Conservation (phyloP, 92 coral and sea anemone genomes). For the Porites evermanni region DNA sequence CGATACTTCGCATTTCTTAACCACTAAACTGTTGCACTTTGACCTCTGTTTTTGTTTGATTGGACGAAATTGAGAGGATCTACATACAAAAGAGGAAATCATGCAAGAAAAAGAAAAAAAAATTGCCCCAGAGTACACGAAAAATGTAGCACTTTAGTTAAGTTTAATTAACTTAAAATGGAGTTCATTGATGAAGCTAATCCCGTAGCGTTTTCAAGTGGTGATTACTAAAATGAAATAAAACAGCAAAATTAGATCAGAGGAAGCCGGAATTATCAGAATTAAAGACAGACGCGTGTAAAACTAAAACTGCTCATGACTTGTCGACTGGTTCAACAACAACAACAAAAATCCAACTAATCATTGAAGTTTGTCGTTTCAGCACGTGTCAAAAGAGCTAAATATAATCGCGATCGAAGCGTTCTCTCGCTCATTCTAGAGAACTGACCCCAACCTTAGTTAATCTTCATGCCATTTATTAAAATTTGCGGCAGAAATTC, state of each 20-base stretch:
- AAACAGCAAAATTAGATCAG: background rate
- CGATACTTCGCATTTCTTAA: background rate
- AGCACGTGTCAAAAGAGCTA: no score
- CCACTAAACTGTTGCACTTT: background rate
- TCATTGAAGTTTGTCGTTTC: no score
- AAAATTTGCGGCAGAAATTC: no score
- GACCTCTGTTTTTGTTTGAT: background rate
- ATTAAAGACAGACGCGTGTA: no score
- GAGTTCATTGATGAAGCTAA: constrained; percentile 1
- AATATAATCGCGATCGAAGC: no score
- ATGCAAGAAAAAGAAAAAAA: background rate
- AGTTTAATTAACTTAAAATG: constrained; percentile 15
- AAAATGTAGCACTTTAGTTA: background rate
- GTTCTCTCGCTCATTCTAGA: no score
- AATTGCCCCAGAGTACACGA: background rate
- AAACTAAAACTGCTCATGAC: no score
- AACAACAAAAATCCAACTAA: no score
- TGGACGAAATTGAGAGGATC: background rate
- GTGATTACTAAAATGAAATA: constrained; percentile 3
- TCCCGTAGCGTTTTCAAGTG: constrained; percentile 1
- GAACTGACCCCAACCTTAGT: no score
- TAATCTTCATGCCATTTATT: no score
- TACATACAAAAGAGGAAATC: background rate
- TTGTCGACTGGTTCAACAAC: no score
- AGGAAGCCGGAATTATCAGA: no score